phyloP scores from a whole-genome alignment of 53 echinoderm and acorn worm genomes.

The Antedon mediterranea region DNA sequence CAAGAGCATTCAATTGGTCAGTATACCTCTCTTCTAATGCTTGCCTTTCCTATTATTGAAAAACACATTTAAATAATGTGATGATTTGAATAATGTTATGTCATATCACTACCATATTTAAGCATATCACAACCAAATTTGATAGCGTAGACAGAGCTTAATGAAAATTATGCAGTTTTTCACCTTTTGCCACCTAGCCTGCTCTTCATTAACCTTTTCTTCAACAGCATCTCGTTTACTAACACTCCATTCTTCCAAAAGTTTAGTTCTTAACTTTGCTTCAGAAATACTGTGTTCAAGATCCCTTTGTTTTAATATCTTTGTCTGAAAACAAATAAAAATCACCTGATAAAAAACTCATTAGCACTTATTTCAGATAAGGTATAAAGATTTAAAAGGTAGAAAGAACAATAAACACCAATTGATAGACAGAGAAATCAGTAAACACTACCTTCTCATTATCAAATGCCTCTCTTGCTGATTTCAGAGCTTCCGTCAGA shows the following conservation, averaged over 20 bases:
- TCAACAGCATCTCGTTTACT: neutral
- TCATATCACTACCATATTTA: too few relatives aligned
- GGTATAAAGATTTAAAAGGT: too few relatives aligned
- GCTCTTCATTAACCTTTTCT: slow-evolving; percentile 20
- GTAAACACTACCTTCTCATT: slow-evolving; percentile 1
- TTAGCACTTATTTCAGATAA: too few relatives aligned
- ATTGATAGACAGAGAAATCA: too few relatives aligned
- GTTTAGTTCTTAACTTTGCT: neutral
- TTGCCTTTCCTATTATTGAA: neutral
- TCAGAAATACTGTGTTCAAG: neutral
- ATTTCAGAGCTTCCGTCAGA: neutral
- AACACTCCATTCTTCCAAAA: neutral
- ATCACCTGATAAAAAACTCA: too few relatives aligned
- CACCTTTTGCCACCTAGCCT: slow-evolving; percentile 9
- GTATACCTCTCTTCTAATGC: slow-evolving; percentile 6
- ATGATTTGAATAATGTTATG: neutral
- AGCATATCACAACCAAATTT: too few relatives aligned
- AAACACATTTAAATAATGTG: neutral
- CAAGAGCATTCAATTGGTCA: neutral
- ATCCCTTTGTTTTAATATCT: slow-evolving; percentile 2
- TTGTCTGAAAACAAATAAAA: neutral
- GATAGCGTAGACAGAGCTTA: too few relatives aligned
- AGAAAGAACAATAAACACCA: too few relatives aligned
- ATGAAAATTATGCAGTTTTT: slow-evolving; percentile 10
- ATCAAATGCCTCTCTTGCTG: slow-evolving; percentile 2